Conservation (phyloP, 2,113 vertebrate genomes). For the Myodes glareolus region DNA sequence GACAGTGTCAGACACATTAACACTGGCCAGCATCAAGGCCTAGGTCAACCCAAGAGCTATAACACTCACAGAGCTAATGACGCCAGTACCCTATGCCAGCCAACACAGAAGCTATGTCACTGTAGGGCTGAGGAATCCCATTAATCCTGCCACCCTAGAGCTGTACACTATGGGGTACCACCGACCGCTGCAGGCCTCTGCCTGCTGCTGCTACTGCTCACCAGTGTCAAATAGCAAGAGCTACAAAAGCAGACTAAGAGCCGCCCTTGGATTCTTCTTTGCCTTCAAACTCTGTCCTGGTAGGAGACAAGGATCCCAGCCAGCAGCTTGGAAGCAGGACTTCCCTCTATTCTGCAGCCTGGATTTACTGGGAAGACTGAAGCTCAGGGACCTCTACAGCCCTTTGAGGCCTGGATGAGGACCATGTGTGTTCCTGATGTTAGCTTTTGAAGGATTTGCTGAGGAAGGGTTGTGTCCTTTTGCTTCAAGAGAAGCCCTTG, state of each 20-base stretch:
- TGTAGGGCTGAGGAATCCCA: background rate
- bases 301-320: background rate
- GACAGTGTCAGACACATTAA: background rate
- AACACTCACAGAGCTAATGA: background rate
- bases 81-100: background rate
- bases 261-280: background rate
- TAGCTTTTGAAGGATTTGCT: background rate
- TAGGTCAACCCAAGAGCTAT: background rate
- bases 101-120: background rate
- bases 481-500: background rate
- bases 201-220: no score
- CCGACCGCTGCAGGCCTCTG: background rate
- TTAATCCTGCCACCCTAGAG: background rate
- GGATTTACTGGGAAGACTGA: rapidly evolving
- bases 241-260: background rate
- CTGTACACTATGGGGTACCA: background rate
- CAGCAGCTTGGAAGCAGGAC: background rate
- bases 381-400: background rate
- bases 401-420: rapidly evolving
- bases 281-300: background rate
- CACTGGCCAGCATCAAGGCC: background rate
- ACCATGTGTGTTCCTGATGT: background rate
- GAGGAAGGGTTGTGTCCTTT: background rate
- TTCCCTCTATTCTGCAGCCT: background rate
- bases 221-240: background rate